Evolutionary conservation across 2,888 invertebrate species (phyloP), one percentile per base, ranked within the genome.

Genomic region (Sminthurinus aureus): DNA sequence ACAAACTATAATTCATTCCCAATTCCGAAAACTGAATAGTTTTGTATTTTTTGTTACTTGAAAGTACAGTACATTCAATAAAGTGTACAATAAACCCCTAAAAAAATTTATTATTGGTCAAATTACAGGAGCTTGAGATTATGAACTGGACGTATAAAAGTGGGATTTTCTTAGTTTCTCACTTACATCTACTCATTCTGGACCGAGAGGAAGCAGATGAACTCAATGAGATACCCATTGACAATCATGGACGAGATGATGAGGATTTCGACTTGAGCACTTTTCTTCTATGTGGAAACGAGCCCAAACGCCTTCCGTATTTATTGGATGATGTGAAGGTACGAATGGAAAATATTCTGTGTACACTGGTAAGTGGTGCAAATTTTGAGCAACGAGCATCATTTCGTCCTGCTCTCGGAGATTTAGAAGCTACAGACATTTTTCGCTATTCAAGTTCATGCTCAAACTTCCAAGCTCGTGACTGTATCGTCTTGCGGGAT

Each of bases 401-500:
- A 9, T 84, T 85, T 20, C 81, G 85, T 11, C 77, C 78, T 15
- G 83, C 84, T 67, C 82, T 83, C 15, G 77, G 82, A 38, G 18
- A 22, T 0, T 64, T 85, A 6, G 73, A 58, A 22, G n/a, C 18
- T 4, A 83, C 84, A 12, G 66, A 74, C 0, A 74, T 86, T 2
- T 85, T 81, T 52, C 80, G 86, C 8, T 86, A 86, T 24, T 85
- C 85, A 69, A 69, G 58, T 0, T 85, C 84, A 0, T 86, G 85
- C 64, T 82, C 86, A 1, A 77, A 76, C 20, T 26, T 86, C 0
- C 84, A 86, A 73, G 83, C 84, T 20, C 52, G 86, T 15, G 86
- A 86, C 66, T 86, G 86, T 66, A 73, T 86, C 20, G 86, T 86
- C 22, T 71, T 86, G 3, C 69, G 77, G 4, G 84, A 86, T 20